Percentiles rank a stretch among this genome's conserved stretches.
These are phyloP conservation scores for Psococerastis gibbosa DNA, from an alignment of 2,888 invertebrate species.

Conservation along the genomic window DNA sequence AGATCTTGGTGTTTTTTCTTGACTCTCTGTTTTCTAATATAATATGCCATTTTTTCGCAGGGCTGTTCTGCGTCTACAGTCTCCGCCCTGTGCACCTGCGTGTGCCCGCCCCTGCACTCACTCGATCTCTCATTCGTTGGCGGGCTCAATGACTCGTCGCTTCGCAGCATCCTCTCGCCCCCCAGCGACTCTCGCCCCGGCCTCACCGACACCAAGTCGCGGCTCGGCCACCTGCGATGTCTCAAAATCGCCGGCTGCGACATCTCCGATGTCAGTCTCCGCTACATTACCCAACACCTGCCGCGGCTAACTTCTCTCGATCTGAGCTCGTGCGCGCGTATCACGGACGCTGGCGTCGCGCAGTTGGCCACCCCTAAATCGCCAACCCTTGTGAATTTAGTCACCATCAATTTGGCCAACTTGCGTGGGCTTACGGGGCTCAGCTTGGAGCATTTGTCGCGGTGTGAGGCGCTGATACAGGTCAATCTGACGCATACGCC, in stretches of 20 bases:
- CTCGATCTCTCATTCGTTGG: conserved; percentile 76
- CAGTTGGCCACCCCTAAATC: conserved; percentile 61
- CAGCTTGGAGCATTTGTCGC: conserved; percentile 59
- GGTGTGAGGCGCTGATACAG: conserved; percentile 37
- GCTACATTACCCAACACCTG: conserved; percentile 55
- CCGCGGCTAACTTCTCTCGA: conserved; percentile 57
- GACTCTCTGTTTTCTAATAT: too few relatives aligned
- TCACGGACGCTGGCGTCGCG: conserved; percentile 80
- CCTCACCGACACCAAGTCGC: conserved; percentile 49
- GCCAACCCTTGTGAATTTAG: conserved; percentile 37
- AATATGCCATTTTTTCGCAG: too few relatives aligned
- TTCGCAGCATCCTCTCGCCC: conserved; percentile 69
- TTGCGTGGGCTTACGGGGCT: conserved; percentile 66
- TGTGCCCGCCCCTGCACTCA: conserved; percentile 56
- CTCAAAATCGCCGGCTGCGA: conserved; percentile 72
- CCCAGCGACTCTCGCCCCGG: conserved; percentile 71
- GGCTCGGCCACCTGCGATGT: conserved; percentile 54
- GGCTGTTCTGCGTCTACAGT: conserved; percentile 55
- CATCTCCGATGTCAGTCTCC: conserved; percentile 70
- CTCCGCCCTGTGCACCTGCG: conserved; percentile 58
- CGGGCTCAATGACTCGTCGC: conserved; percentile 63
- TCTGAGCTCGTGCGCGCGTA: conserved; percentile 66
- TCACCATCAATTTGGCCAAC: conserved; percentile 59
- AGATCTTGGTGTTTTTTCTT: too few relatives aligned
- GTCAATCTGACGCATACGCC: conserved; percentile 63